Evolutionary conservation across 2,888 invertebrate genomes (phyloP).

Genomic region (Lycia hirtaria): DNA sequence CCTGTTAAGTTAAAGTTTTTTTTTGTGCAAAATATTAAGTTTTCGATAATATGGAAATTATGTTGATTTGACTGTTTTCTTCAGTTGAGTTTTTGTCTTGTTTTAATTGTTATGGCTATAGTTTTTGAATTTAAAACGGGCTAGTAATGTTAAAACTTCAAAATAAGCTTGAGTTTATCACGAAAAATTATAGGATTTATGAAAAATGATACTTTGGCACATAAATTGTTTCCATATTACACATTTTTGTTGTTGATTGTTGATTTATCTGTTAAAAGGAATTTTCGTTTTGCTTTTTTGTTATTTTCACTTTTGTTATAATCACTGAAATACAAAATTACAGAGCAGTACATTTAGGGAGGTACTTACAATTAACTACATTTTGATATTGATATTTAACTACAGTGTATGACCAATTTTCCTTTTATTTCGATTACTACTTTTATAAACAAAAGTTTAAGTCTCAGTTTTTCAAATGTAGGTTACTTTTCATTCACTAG

Average conservation of each 20-base stretch:
- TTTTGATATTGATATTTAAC: too few relatives aligned
- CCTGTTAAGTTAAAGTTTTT: background rate
- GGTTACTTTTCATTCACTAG: constrained; percentile 51
- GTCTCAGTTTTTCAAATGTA: constrained; percentile 41
- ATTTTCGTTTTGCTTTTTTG: constrained; percentile 23
- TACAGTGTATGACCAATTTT: too few relatives aligned
- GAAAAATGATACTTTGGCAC: too few relatives aligned
- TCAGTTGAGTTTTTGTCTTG: constrained; percentile 25
- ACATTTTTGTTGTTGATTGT: constrained; percentile 17
- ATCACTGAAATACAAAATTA: too few relatives aligned
- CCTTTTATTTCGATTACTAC: background rate
- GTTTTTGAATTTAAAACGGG: background rate
- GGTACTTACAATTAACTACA: too few relatives aligned
- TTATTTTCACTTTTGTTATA: too few relatives aligned
- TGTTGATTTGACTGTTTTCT: constrained; percentile 31
- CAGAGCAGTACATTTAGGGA: too few relatives aligned
- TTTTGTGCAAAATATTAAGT: background rate
- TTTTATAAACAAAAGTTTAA: background rate
- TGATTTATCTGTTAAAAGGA: constrained; percentile 35
- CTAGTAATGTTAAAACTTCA: too few relatives aligned
- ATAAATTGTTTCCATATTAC: too few relatives aligned
- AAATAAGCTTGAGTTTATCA: background rate
- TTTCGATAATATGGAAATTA: background rate
- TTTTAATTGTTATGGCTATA: background rate
- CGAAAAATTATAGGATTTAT: too few relatives aligned